Base-by-base conservation (phyloP, 2,113 vertebrate species). In the Cyprinus carpio region DNA sequence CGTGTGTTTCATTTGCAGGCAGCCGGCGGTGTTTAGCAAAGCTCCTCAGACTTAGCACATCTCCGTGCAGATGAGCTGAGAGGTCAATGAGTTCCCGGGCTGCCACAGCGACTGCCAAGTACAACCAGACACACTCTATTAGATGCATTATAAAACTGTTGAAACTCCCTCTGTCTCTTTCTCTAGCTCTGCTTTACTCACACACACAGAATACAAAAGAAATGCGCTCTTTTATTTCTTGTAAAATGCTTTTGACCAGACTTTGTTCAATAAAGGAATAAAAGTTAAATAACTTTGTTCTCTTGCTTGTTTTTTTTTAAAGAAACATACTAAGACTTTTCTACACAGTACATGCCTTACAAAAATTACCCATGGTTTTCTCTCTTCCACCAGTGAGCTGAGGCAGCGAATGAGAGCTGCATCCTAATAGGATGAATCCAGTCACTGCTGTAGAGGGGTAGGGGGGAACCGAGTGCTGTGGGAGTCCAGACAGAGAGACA, bases 81-180 rank as follows among this genome's bases (percentile, higher is more conserved):
- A 88, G 87, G 87, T 88, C 87, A 86, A 64, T 78, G 87, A 88
- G 87, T 86, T 88, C 87, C 71, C 69, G 67, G 51, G 75, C 87
- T 88, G 82, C 87, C 82, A 82, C 77, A 82, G 82, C 54, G 54
- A 83, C 83, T 88, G 87, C 87, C 87, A 88, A 88, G 81, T 86
- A 82, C 82, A 88, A 62, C 87, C 85, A 88, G 87, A 86, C 87
- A 86, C 78, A 84, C 87, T 84, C 87, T 86, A 88, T 86, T 86
- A 86, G 85, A 82, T 78, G 82, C 85, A 84, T 86, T 80, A 84
- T 74, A 84, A 84, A 86, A 83, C 37, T 83, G 87, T 54, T 76
- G 75, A 76, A 76, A 76, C 85, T 81, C 58, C 46, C n/a, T 62
- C 62, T 51, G n/a, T 12, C 80, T 51, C 6, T 69, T 67, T 79